Evolutionary conservation across 2,113 vertebrate genomes (phyloP).

Genomic region (Orthonyx spaldingii): DNA sequence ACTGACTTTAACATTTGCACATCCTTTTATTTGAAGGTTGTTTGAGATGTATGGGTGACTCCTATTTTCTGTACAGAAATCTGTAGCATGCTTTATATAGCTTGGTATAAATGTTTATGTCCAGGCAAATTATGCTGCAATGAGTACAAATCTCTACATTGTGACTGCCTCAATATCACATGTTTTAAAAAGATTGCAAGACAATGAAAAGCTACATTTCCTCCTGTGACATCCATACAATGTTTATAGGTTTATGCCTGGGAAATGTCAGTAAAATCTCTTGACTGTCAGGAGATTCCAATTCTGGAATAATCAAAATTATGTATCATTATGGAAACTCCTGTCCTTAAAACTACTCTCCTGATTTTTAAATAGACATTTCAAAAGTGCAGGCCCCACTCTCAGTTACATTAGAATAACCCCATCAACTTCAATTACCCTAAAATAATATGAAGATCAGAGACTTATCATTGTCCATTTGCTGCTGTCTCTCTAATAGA

Average conservation of each 20-base stretch:
- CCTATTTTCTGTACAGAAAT: neutral
- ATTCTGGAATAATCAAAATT: neutral
- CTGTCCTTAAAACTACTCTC: neutral
- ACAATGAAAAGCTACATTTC: neutral
- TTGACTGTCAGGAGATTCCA: neutral
- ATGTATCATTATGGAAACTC: neutral
- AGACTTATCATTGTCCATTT: conserved; percentile 12
- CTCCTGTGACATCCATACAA: neutral
- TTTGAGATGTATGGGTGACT: neutral
- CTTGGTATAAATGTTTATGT: neutral
- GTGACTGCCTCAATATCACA: neutral
- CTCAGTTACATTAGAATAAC: conserved; percentile 10
- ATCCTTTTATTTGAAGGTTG: neutral
- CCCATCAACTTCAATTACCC: conserved; percentile 33
- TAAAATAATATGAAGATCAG: conserved; percentile 3
- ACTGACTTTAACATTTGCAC: neutral
- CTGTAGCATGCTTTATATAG: neutral
- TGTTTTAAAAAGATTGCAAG: neutral
- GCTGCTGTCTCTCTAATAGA: neutral
- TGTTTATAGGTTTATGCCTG: neutral
- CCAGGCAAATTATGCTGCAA: neutral
- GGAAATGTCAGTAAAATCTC: neutral
- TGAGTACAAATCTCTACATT: neutral
- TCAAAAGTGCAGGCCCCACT: neutral
- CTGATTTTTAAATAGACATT: neutral